Evolutionary conservation across 2,888 invertebrate species (phyloP).

Genomic region (Drosophila macrospina): DNA sequence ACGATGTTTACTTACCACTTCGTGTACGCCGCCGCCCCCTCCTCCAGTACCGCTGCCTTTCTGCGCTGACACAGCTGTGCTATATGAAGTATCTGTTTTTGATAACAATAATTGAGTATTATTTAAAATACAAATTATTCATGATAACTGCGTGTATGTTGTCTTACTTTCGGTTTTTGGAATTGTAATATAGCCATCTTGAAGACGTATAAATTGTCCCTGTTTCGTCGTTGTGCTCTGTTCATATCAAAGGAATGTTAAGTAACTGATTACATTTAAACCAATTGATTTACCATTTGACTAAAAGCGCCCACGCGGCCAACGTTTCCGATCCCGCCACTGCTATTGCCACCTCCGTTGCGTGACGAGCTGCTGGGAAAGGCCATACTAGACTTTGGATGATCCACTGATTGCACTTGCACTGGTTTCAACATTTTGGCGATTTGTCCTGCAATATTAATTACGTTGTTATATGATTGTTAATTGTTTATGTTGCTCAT

Average conservation of each 20-base stretch:
- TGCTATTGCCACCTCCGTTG: slow-evolving; percentile 53
- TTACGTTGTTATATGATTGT: not conserved
- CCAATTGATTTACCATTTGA: slow-evolving; percentile 74
- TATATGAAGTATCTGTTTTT: slow-evolving; percentile 79
- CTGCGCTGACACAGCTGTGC: slow-evolving; percentile 77
- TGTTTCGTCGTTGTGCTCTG: slow-evolving; percentile 81
- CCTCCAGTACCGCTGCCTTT: slow-evolving; percentile 48
- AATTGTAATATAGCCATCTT: slow-evolving; percentile 77
- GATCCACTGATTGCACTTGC: slow-evolving; percentile 75
- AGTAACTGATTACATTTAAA: not conserved
- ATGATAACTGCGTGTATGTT: not conserved
- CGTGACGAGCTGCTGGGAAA: slow-evolving; percentile 64
- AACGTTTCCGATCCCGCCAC: slow-evolving; percentile 64
- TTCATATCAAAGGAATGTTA: slow-evolving; percentile 2
- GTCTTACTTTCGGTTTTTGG: slow-evolving; percentile 83
- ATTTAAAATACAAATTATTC: slow-evolving; percentile 1
- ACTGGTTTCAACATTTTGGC: slow-evolving; percentile 82
- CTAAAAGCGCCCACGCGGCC: slow-evolving; percentile 77
- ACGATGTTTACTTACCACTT: slow-evolving; percentile 57
- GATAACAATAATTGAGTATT: not conserved
- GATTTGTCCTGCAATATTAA: slow-evolving; percentile 79
- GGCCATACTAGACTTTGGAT: slow-evolving; percentile 52
- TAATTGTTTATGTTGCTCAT: too few relatives aligned
- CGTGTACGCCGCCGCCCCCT: slow-evolving; percentile 45
- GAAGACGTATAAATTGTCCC: slow-evolving; percentile 82